Conservation (phyloP, 64 coral and sea anemone genomes). For the Montipora foliosa region DNA sequence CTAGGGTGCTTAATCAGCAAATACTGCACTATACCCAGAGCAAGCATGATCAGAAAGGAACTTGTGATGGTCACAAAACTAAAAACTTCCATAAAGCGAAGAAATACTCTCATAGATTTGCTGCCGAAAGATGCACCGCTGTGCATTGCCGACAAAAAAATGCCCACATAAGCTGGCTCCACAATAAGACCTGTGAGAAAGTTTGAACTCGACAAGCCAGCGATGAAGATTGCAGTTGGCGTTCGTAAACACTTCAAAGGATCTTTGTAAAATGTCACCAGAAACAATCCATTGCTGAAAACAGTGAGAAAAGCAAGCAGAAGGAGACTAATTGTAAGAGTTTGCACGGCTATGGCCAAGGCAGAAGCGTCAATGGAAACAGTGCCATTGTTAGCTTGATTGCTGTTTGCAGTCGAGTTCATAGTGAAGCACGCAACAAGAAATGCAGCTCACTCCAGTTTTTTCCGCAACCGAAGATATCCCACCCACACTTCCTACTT, state of each 20-base stretch:
- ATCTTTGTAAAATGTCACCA: conserved; percentile 86
- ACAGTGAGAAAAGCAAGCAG: conserved; percentile 43
- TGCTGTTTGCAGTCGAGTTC: too few relatives aligned
- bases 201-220: conserved; percentile 51
- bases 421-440: too few relatives aligned
- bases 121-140: neutral
- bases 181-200: conserved; percentile 65
- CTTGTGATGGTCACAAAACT: conserved; percentile 74
- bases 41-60: conserved; percentile 82
- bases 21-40: conserved; percentile 65
- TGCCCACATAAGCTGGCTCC: conserved; percentile 47
- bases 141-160: neutral
- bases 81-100: conserved; percentile 70
- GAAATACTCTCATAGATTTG: neutral
- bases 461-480: neutral
- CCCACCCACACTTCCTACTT: neutral
- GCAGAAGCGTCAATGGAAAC: too few relatives aligned
- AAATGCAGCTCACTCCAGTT: too few relatives aligned
- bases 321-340: neutral
- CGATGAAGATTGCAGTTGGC: conserved; percentile 49
- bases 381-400: too few relatives aligned
- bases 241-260: conserved; percentile 74
- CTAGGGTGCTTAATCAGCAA: conserved; percentile 66
- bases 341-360: too few relatives aligned
- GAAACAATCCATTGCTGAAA: conserved; percentile 62